Base-by-base conservation (phyloP, 2,113 vertebrate species). In the Orcinus orca region DNA sequence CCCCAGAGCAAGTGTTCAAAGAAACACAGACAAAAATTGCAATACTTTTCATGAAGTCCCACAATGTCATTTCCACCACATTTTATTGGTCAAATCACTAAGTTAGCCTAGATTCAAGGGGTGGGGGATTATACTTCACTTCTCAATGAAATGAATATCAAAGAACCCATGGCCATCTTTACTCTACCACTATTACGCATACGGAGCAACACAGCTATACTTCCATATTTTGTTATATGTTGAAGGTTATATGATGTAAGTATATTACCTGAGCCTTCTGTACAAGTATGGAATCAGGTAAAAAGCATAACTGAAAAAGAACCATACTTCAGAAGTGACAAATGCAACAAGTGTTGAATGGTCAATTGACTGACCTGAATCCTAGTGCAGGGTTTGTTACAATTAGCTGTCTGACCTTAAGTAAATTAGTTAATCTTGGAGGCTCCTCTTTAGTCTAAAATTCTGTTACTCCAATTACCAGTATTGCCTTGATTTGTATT, bases 321-420 rank as follows among this genome's bases (percentile, higher is more conserved):
- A 87, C 55, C 82, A 63, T 68, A 58, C 73, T 93, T 87, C 53
- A 90, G 38, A 84, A 83, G 68, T 92, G 60, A 95, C 70, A 90
- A 76, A 96, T 33, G 65, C 80, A 96, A 60, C 68, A 90, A 68
- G 63, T 67, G 53, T 81, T 80, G 63, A 87, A 55, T 26, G 83
- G 31, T 38, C 20, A 93, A 81, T 80, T 94, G 79, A 96, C 76
- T 90, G 88, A 90, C 79, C 17, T 79, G 38, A 53, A 87, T 87
- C 50, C 53, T 90, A 38, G 58, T 74, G 18, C 7, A 12, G 58
- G 15, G 44, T 96, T 97, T 82, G 63, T 86, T 92, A 85, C 92
- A 97, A 96, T 95, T 96, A 97, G 53, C 80, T 96, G 11, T 92
- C 58, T 98, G 96, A 97, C 92, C 74, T 96, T 93, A 97, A 79